Percentiles rank a stretch among this genome's conserved stretches.
Conservation (phyloP, 2,113 vertebrate genomes). For the Ammodramus savannarum region DNA sequence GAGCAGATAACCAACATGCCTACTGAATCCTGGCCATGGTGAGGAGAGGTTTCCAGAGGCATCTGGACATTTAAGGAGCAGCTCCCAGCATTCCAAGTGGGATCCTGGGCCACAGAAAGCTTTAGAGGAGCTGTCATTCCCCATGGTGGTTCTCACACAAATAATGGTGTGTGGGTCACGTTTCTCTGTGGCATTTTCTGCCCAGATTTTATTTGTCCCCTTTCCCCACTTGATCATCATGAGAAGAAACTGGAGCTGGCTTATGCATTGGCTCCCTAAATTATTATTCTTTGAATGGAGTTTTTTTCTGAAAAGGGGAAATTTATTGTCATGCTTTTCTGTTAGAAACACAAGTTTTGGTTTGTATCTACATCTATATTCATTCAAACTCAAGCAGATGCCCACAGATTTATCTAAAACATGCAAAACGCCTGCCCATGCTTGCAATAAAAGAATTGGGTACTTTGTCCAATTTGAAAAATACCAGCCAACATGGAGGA, state of each 20-base stretch:
- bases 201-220: background rate
- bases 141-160: background rate
- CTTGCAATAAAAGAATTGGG: background rate
- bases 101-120: background rate
- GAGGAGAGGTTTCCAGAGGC: background rate
- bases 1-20: background rate
- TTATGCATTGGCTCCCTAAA: background rate
- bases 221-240: background rate
- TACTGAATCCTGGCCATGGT: rapidly evolving
- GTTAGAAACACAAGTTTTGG: background rate
- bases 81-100: background rate
- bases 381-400: background rate
- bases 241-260: background rate
- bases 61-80: background rate
- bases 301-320: background rate
- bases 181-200: background rate
- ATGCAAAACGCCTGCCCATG: background rate
- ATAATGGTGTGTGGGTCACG: rapidly evolving
- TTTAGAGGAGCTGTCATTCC: background rate
- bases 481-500: background rate
- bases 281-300: background rate
- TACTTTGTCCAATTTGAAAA: background rate
- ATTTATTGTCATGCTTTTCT: background rate
- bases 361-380: background rate
- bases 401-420: background rate